Evolutionary conservation across 2,888 invertebrate genomes (phyloP), one percentile per base, ranked within the genome.

Genomic region (Biston stratarius): DNA sequence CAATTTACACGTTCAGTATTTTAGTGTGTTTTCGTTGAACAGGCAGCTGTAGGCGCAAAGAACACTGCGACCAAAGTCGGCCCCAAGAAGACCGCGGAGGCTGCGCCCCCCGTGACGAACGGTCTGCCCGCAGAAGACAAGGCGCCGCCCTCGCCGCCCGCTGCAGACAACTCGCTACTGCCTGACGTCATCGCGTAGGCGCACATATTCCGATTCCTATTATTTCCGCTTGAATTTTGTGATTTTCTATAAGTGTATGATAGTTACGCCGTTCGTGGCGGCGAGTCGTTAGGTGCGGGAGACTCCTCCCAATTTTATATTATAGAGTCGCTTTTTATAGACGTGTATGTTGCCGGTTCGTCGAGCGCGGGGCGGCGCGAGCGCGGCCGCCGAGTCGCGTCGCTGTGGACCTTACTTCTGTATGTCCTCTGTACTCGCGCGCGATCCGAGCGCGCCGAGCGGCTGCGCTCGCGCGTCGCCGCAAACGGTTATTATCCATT

Each of bases 151-250:
- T 85, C 93, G 75, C 94, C 95, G 76, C 94, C 95, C 56, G 82
- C 85, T 47, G 81, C 85, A 38, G 92, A 89, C 87, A 84, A 80
- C 84, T 85, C 92, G 72, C 83, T 87, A 77, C 83, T 93, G 81
- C 93, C 93, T 49, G 93, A 94, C 84, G 92, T 93, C 75, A 92
- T 93, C 86, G 93, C 93, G 90, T 93, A 87, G 62, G 61, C 70
- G 56, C 70, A 64, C 67, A 7, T 24, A 80, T 78, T 77, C 77
- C 82, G 86, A 91, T 92, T 91, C 91, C 91, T 92, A 91, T 91
- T 88, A 90, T 92, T 93, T 92, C 91, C 89, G 92, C 93, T 93
- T 94, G 89, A 91, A 92, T 92, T 93, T 92, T 92, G 92, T 93
- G 92, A 93, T 93, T 92, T 91, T 91, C 89, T 90, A 86, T 92